Evolutionary conservation across 2,888 invertebrate genomes (phyloP), one percentile per base, ranked within the genome.

Genomic region (Lasioglossum calceatum): DNA sequence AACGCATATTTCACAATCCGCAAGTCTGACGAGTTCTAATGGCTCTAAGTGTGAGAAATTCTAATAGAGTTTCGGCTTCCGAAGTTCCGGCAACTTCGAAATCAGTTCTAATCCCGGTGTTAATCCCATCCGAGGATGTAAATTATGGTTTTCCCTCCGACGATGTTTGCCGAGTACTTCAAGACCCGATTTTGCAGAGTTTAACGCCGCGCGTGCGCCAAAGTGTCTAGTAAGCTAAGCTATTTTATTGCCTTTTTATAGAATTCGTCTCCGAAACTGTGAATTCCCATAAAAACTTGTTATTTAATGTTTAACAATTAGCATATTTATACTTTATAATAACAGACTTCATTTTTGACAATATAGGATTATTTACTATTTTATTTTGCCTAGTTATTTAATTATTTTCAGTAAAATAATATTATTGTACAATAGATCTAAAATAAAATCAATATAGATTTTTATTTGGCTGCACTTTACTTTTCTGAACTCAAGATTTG

Each of bases 71-170:
- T 70, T 70, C 70, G 32, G 36, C 10, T 70, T 36, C 32, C 36
- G 70, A 70, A 70, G 70, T 70, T 70, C 70, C 32, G 70, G 39
- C 39, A 70, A 70, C 70, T 70, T 70, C 36, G 70, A 23, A 70
- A 39, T 39, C 70, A 70, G 70, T 70, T 70, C 39, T 39, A 70
- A 39, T 70, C 39, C 70, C 32, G 39, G 70, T 70, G 70, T 70
- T 70, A 70, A 70, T 70, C 70, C 39, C 39, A 70, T 70, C 39
- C 70, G 16, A 70, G 36, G 70, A 70, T 39, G 70, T 70, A 70
- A 70, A 70, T 70, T 70, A 70, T 70, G 70, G 70, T 36, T 70
- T 70, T 70, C 70, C 67, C 70, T 70, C 39, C 39, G 10, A 70
- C 32, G 70, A 39, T 39, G 39, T 36, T 70, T 39, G 70, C 39